Evolutionary conservation across 2,113 vertebrate species (phyloP).

Genomic region (Microtus oregoni): DNA sequence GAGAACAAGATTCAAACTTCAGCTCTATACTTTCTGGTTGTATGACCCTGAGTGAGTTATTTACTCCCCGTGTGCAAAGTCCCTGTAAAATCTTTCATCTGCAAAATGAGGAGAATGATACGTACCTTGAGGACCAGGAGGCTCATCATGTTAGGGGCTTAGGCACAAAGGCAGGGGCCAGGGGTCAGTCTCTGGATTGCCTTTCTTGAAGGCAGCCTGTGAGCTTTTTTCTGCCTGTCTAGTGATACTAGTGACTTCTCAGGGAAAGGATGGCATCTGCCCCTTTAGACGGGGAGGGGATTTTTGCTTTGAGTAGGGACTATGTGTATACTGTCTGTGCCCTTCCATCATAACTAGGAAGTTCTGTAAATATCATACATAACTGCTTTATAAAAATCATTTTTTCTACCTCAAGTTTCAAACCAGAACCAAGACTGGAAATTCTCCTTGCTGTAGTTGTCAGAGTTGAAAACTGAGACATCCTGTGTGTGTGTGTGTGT

Average conservation of each 20-base stretch:
- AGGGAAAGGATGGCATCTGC: background rate
- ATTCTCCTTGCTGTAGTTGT: background rate
- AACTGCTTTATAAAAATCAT: constrained; percentile 13
- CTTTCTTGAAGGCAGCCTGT: background rate
- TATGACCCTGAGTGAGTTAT: constrained; percentile 29
- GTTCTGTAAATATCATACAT: background rate
- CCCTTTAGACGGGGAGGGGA: background rate
- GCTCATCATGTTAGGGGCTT: background rate
- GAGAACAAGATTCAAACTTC: background rate
- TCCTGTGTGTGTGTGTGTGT: too few relatives aligned
- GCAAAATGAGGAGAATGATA: constrained; percentile 68
- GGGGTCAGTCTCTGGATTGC: background rate
- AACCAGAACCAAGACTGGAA: constrained; percentile 15
- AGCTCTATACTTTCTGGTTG: constrained; percentile 41
- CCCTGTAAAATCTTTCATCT: constrained; percentile 5
- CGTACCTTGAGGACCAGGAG: constrained; percentile 64
- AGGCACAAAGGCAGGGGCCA: background rate
- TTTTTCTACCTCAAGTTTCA: constrained; percentile 43
- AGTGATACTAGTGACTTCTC: background rate
- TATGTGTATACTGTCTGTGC: background rate
- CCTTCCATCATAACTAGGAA: background rate
- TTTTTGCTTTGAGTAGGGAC: background rate
- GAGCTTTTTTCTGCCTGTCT: background rate
- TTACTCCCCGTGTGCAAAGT: background rate
- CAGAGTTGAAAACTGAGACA: constrained; percentile 5